Evolutionary conservation across 2,113 vertebrate species (phyloP).

Genomic region (Corythoichthys haematopterus): DNA sequence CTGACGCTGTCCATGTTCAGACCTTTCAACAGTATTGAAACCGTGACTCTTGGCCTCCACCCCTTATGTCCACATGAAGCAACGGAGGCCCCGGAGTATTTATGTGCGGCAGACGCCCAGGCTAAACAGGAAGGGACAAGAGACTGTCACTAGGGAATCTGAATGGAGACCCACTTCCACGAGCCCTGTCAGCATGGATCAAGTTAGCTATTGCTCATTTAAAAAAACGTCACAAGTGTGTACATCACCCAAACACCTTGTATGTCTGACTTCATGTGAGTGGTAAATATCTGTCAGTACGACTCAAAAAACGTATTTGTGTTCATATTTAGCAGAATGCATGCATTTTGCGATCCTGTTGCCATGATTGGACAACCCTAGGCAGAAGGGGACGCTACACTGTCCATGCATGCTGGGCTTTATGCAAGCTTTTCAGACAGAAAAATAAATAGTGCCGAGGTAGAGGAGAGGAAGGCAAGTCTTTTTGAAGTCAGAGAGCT

Average conservation of each 20-base stretch:
- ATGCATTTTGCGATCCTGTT: background rate
- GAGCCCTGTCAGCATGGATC: slow-evolving; percentile 18
- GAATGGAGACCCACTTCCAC: slow-evolving; percentile 30
- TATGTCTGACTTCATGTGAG: slow-evolving; percentile 31
- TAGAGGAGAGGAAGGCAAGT: slow-evolving; percentile 40
- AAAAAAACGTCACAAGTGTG: slow-evolving; percentile 30
- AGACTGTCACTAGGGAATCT: slow-evolving; percentile 73
- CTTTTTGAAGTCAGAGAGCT: slow-evolving; percentile 59
- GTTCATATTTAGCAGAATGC: slow-evolving; percentile 18
- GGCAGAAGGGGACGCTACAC: slow-evolving; percentile 31
- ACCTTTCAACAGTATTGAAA: slow-evolving; percentile 54
- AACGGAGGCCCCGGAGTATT: slow-evolving; percentile 77
- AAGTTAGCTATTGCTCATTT: slow-evolving; percentile 24
- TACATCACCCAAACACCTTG: slow-evolving; percentile 29
- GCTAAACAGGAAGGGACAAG: slow-evolving; percentile 95
- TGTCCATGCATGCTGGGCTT: slow-evolving; percentile 45
- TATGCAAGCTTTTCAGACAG: slow-evolving; percentile 51
- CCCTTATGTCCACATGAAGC: slow-evolving; percentile 30
- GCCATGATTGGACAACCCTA: slow-evolving; percentile 8
- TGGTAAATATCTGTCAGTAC: slow-evolving; percentile 12
- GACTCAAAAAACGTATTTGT: slow-evolving; percentile 8
- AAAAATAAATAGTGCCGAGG: slow-evolving; percentile 66
- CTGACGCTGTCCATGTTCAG: slow-evolving; percentile 16
- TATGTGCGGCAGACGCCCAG: slow-evolving; percentile 87
- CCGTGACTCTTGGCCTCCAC: slow-evolving; percentile 49